These are phyloP conservation scores for Mixornis gularis DNA, from an alignment of 2,113 vertebrate species.

Conservation along the genomic window DNA sequence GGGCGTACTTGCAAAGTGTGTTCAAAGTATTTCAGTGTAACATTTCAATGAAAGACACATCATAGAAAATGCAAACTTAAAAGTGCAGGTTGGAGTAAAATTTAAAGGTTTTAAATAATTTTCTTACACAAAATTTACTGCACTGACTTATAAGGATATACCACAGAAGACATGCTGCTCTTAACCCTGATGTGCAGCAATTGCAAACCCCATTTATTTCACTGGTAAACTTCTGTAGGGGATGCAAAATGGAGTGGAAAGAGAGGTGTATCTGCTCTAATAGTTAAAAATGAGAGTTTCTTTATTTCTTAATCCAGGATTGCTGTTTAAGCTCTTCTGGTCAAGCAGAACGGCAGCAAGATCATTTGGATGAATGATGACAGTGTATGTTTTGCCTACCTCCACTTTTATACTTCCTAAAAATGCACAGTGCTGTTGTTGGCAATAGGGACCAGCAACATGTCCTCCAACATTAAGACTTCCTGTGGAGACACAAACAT, in stretches of 20 bases:
- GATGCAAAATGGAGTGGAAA: background rate
- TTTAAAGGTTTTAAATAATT: background rate
- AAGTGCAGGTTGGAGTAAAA: background rate
- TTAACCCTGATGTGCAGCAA: background rate
- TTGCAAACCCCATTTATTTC: background rate
- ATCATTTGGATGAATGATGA: background rate
- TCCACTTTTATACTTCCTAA: background rate
- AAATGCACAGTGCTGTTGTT: background rate
- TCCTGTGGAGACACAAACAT: background rate
- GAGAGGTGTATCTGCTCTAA: background rate
- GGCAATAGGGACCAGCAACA: background rate
- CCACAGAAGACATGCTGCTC: background rate
- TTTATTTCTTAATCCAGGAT: background rate
- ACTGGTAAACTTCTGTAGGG: background rate
- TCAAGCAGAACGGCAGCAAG: background rate
- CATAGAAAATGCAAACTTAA: background rate
- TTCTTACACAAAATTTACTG: background rate
- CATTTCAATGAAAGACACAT: background rate
- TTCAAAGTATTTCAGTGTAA: background rate
- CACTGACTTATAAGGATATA: background rate
- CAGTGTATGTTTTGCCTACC: background rate
- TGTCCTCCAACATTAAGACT: background rate
- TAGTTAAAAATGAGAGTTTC: background rate
- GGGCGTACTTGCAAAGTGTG: background rate
- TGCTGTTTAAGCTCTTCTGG: background rate